Evolutionary conservation across 2,113 vertebrate species (phyloP), one percentile per base, ranked within the genome.

Genomic region (Grantiella picta): DNA sequence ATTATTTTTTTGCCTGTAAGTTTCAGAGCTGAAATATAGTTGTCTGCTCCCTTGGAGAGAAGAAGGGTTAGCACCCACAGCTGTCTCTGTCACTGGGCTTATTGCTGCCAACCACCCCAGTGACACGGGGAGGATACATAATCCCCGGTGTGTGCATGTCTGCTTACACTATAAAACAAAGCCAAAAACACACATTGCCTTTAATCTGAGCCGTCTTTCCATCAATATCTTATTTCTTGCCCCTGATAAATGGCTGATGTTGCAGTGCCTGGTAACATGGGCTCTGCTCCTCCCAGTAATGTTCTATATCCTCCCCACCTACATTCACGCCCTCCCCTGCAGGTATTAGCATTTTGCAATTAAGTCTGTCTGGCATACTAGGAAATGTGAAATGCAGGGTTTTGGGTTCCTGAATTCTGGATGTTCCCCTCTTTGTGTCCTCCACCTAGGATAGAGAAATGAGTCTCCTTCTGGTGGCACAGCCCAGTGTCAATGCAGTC

Each of bases 161-260:
- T 60, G 4, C 17, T 40, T 13, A 7, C 31, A 52, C 71, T n/a
- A 12, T 11, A 61, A 53, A 66, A 35, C 20, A 93, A 82, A 93
- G 42, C 60, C 65, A 47, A 71, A 57, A 9, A 1, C 69, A 57
- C 50, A 54, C 15, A 1, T 10, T 33, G 77, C 86, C 82, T 94
- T 80, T 81, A 40, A 56, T 80, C 94, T 78, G 65, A 79, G 82
- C 81, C 35, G 21, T 71, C 45, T 87, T 94, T 75, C 72, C 69
- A 45, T 28, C 53, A 13, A 23, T 70, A 95, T 92, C 78, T 84
- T 88, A 61, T 88, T 88, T 45, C 73, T 82, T 36, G 53, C 75
- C 27, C 12, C 47, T n/a, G 49, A 71, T 65, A 71, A 85, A 65
- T 5, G 35, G 45, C 22, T 36, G 89, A 35, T 17, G 38, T 15